phyloP scores from a whole-genome alignment of 2,888 invertebrate genomes.

The Caenorhabditis panamensis region DNA sequence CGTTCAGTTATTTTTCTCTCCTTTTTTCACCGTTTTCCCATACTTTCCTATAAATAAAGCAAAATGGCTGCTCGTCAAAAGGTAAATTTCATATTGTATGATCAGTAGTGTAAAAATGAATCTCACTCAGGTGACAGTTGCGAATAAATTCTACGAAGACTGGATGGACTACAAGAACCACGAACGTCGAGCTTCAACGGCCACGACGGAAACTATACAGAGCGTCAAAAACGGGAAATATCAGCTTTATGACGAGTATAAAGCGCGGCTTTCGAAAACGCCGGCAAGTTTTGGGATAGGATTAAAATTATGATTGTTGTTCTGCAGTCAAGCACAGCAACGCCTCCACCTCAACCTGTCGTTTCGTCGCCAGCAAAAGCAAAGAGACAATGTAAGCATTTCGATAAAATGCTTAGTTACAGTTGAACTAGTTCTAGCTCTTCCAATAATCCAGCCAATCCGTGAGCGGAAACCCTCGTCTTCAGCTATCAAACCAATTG shows the following conservation, averaged over 20 bases:
- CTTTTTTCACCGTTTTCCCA: constrained; percentile 4
- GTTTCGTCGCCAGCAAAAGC: constrained; percentile 40
- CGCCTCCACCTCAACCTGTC: constrained; percentile 52
- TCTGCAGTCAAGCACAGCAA: constrained; percentile 58
- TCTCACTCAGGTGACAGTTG: constrained; percentile 16
- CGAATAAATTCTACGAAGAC: constrained; percentile 54
- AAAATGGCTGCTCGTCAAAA: constrained; percentile 34
- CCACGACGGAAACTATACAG: constrained; percentile 58
- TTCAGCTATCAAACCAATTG: constrained; percentile 8
- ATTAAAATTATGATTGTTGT: constrained; percentile 58
- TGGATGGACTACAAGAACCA: constrained; percentile 63
- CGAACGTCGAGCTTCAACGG: constrained; percentile 57
- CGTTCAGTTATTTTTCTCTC: not conserved
- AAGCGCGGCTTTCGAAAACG: constrained; percentile 51
- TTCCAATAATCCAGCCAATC: constrained; percentile 55
- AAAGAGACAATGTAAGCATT: constrained; percentile 42
- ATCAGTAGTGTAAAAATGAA: not conserved
- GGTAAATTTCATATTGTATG: constrained; percentile 16
- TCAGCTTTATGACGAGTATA: constrained; percentile 61
- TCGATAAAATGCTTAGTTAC: too few species aligned
- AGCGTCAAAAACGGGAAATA: constrained; percentile 61
- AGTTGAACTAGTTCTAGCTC: constrained; percentile 19
- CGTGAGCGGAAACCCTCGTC: constrained; percentile 33
- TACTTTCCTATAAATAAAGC: not conserved
- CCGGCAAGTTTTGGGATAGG: constrained; percentile 58